Evolutionary conservation across 2,888 invertebrate genomes (phyloP), one percentile per base, ranked within the genome.

Genomic region (Cephonodes hylas): DNA sequence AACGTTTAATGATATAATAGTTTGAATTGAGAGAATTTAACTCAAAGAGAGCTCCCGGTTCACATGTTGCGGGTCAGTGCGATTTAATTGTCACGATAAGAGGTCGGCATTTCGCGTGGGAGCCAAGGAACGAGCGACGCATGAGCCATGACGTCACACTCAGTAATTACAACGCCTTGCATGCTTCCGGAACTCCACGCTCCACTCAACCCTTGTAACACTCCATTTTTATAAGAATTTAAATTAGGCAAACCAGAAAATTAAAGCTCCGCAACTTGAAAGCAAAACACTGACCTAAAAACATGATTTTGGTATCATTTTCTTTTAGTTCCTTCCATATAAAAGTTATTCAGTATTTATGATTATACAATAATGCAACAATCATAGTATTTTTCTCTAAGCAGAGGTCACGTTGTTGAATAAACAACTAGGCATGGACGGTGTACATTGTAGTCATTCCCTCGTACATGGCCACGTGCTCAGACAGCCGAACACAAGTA

Each of bases 1-100:
- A n/a, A n/a, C n/a, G 8, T 18, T 1, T 27, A 31, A 8, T 53
- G 18, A 27, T 27, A 53, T 8, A 27, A 27, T 18, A 31, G 27
- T 10, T 15, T 4, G n/a, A 27, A 53, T 53, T 53, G 27, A 59
- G 44, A 44, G 42, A 59, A 7, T 59, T 44, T 18, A 53, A 53
- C 31, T 53, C 31, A 31, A 44, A 59, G 44, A 59, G 31, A 53
- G 31, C 31, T 53, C 53, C 6, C 23, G 31, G 53, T 42, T 44
- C 58, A 44, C 42, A 42, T 58, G 58, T 58, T 58, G 45, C 34
- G 42, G 83, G 81, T 83, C 83, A 84, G 77, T 79, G 77, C 81
- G 81, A 87, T 85, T 86, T 85, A 85, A 88, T 86, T 86, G 85
- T 84, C 69, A 73, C 74, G 81, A 83, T 84, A 86, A 84, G 77